These are phyloP conservation scores for Parambassis ranga DNA, from an alignment of 2,797 vertebrate species.

Conservation along the genomic window DNA sequence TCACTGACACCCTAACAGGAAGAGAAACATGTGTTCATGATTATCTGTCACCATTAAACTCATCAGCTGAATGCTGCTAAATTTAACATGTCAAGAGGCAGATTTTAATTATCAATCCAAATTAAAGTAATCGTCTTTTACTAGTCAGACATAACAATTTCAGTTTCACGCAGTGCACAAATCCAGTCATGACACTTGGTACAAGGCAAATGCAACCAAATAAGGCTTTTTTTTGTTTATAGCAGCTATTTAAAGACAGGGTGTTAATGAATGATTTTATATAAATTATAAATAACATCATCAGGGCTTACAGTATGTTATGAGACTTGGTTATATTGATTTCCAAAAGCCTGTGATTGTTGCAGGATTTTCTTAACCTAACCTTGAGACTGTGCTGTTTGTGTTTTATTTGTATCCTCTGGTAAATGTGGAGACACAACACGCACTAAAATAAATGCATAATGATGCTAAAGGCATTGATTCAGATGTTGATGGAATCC, in stretches of 20 bases:
- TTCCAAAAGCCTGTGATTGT: neutral
- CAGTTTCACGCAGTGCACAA: neutral
- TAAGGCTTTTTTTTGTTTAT: too few species aligned
- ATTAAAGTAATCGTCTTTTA: constrained; percentile 7
- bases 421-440: neutral
- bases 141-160: constrained; percentile 5
- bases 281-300: too few species aligned
- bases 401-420: neutral
- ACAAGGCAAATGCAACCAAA: constrained; percentile 8
- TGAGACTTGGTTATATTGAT: neutral
- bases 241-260: too few species aligned
- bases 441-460: neutral
- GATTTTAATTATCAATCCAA: constrained; percentile 33
- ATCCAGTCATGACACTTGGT: neutral
- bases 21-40: constrained; percentile 7
- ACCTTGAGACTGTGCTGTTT: neutral
- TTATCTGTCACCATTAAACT: constrained; percentile 35
- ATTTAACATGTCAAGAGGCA: constrained; percentile 38
- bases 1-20: neutral
- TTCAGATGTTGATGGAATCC: neutral
- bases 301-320: neutral
- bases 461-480: neutral
- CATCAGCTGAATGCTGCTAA: constrained; percentile 45
- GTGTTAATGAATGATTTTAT: too few species aligned
- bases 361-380: neutral